A percentile compares a stretch with the other conserved stretches of the same genome.
Evolutionary conservation across 2,888 invertebrate species (phyloP).

Genomic region (Epicampocera succincta): DNA sequence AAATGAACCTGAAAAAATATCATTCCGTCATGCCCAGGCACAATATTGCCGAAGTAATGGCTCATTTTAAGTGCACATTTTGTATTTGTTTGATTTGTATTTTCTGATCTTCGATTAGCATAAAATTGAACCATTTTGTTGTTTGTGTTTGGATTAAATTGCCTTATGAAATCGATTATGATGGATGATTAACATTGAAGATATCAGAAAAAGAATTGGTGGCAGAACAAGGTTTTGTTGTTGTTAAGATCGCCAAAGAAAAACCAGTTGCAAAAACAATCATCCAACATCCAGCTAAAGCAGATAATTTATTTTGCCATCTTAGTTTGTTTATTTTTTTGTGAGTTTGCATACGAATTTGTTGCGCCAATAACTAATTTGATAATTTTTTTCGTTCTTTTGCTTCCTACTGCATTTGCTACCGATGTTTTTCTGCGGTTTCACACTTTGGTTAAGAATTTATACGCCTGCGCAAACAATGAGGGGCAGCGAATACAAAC

Average conservation of each 20-base stretch:
- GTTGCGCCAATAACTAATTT: constrained; percentile 65
- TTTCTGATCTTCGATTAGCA: constrained; percentile 54
- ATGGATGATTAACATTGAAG: constrained; percentile 40
- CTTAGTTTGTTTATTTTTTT: constrained; percentile 17
- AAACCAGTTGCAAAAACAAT: constrained; percentile 59
- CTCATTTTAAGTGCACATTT: constrained; percentile 18
- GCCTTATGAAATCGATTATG: constrained; percentile 62
- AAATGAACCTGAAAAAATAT: constrained; percentile 41
- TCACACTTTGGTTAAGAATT: constrained; percentile 81
- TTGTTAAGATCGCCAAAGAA: constrained; percentile 39
- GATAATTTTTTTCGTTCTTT: constrained; percentile 61
- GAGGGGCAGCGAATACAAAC: constrained; percentile 8
- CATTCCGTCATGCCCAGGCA: background rate
- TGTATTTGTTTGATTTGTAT: constrained; percentile 44
- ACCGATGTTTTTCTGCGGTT: constrained; percentile 81
- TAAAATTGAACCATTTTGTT: constrained; percentile 63
- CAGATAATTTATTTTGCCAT: constrained; percentile 61
- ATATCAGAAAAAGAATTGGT: constrained; percentile 6
- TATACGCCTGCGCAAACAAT: constrained; percentile 68
- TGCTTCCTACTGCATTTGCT: constrained; percentile 72
- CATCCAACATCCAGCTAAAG: constrained; percentile 47
- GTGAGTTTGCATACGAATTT: constrained; percentile 43
- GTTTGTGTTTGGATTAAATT: constrained; percentile 40
- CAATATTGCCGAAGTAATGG: background rate
- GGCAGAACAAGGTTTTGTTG: constrained; percentile 16